Conservation (phyloP, 2,797 vertebrate species). For the Amniataba percoides region DNA sequence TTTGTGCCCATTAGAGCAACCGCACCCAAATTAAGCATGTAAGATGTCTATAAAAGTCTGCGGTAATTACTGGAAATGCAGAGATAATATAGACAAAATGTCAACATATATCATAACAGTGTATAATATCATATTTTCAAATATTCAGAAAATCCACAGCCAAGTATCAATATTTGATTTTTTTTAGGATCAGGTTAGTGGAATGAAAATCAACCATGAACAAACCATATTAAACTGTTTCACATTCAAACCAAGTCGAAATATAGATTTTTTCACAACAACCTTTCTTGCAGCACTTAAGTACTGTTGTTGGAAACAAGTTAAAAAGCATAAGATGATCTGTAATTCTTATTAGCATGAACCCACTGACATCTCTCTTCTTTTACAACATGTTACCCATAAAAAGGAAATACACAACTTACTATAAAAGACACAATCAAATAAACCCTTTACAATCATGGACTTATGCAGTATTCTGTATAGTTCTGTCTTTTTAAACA, state of each 20-base stretch:
- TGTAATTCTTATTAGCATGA: neutral
- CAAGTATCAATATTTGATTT: too few species aligned
- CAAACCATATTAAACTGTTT: neutral
- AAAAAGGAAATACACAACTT: neutral
- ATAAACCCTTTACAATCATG: neutral
- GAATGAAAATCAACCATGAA: neutral
- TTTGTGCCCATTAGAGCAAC: neutral
- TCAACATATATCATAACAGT: neutral
- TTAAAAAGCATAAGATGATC: neutral
- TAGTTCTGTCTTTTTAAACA: conserved; percentile 7
- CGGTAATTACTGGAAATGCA: neutral
- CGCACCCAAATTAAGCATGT: neutral
- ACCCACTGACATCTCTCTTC: neutral
- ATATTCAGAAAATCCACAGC: neutral
- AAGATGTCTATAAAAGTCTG: neutral
- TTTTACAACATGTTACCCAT: neutral
- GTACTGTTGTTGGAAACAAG: neutral
- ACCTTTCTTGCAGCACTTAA: neutral
- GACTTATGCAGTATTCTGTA: neutral
- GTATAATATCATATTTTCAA: neutral
- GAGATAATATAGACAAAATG: neutral
- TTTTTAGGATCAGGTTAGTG: neutral
- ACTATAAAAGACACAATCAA: neutral
- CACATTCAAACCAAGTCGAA: neutral
- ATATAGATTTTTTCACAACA: neutral